Evolutionary conservation across 2,113 vertebrate species (phyloP).

Genomic region (Pelvicachromis taeniatus): DNA sequence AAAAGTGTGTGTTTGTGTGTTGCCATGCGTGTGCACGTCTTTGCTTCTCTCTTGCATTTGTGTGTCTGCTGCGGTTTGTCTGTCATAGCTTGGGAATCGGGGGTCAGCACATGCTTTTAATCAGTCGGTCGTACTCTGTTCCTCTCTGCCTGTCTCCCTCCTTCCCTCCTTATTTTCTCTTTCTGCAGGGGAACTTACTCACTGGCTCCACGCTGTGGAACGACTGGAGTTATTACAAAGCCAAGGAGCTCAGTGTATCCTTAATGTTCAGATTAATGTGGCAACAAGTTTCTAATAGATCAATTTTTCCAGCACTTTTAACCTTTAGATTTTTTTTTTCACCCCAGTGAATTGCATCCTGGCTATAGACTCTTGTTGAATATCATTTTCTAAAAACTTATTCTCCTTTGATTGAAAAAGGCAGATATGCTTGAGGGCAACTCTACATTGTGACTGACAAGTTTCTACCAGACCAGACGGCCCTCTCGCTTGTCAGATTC

Average conservation of each 20-base stretch:
- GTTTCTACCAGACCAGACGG: background rate
- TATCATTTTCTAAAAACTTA: background rate
- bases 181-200: background rate
- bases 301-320: background rate
- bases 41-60: conserved; percentile 25
- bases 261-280: background rate
- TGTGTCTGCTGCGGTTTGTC: conserved; percentile 36
- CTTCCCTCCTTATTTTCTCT: background rate
- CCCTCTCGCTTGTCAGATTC: background rate
- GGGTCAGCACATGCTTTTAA: conserved; percentile 62
- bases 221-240: background rate
- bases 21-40: conserved; percentile 1
- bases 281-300: background rate
- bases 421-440: rapidly evolving
- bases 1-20: background rate
- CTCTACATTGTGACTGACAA: background rate
- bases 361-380: background rate
- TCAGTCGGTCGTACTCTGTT: conserved; percentile 31
- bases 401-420: background rate
- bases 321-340: background rate
- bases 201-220: conserved; percentile 40
- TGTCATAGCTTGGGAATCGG: conserved; percentile 36
- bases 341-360: background rate
- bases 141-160: background rate
- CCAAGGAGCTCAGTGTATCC: background rate